Evolutionary conservation across 2,113 vertebrate species (phyloP).

Genomic region (Oenanthe melanoleuca): DNA sequence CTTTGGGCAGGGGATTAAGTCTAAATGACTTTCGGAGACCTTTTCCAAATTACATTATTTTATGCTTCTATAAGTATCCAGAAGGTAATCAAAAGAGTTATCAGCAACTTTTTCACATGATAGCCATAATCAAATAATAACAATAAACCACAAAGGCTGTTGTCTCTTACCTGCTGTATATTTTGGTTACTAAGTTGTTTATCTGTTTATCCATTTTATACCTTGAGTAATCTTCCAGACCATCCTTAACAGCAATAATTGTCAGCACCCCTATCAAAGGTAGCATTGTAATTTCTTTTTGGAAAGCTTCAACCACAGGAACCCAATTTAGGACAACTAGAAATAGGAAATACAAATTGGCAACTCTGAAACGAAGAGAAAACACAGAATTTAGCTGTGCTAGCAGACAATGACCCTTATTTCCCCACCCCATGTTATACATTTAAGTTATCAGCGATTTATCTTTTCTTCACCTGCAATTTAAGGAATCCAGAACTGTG

Average conservation of each 20-base stretch:
- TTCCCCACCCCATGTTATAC: not conserved
- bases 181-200: constrained; percentile 85
- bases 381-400: not conserved
- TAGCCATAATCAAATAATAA: not conserved
- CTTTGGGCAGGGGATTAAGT: not conserved
- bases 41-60: not conserved
- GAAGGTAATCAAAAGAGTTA: not conserved
- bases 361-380: constrained; percentile 78
- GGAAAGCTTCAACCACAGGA: constrained; percentile 95
- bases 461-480: not conserved
- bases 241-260: constrained; percentile 93
- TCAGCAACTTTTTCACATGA: not conserved
- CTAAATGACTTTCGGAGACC: not conserved
- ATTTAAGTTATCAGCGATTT: not conserved
- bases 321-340: constrained; percentile 94
- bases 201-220: constrained; percentile 91
- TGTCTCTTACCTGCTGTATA: constrained; percentile 86
- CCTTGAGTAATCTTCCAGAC: constrained; percentile 91
- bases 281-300: constrained; percentile 97
- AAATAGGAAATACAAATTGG: constrained; percentile 97
- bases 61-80: not conserved
- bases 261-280: constrained; percentile 88
- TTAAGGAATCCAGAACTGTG: not conserved
- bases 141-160: not conserved
- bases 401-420: not conserved